A percentile compares a stretch with the other conserved stretches of the same genome.
Conservation (phyloP, 2,113 vertebrate species). For the Gasterosteus nipponicus region DNA sequence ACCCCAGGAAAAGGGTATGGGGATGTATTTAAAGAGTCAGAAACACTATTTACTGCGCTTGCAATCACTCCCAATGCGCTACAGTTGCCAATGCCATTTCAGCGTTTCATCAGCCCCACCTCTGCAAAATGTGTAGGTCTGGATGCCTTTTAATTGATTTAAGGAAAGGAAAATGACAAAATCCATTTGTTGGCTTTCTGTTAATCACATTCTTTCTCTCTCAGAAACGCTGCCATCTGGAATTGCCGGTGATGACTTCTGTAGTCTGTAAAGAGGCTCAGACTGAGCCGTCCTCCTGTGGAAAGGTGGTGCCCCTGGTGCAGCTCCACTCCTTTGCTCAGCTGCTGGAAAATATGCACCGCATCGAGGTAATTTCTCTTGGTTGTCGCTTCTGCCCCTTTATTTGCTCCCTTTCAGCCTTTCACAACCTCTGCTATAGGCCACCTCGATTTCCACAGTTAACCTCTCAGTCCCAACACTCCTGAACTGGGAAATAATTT, state of each 20-base stretch:
- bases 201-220: conserved; percentile 28
- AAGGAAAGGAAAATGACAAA: not conserved
- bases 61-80: not conserved
- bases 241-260: conserved; percentile 68
- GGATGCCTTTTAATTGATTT: not conserved
- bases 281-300: conserved; percentile 37
- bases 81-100: not conserved
- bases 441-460: not conserved
- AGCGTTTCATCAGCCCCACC: not conserved
- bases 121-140: not conserved
- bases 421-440: not conserved
- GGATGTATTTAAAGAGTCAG: not conserved
- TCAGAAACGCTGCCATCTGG: conserved; percentile 86
- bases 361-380: conserved; percentile 84
- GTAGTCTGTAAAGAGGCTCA: conserved; percentile 30
- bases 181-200: not conserved
- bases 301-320: conserved; percentile 82
- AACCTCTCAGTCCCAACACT: not conserved
- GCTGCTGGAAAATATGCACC: conserved; percentile 88
- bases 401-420: not conserved
- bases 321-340: conserved; percentile 86
- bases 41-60: not conserved
- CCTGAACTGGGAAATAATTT: not conserved
- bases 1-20: conserved; percentile 78
- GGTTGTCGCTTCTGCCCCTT: not conserved